Evolutionary conservation across 2,113 vertebrate species (phyloP).

Genomic region (Salvelinus alpinus): DNA sequence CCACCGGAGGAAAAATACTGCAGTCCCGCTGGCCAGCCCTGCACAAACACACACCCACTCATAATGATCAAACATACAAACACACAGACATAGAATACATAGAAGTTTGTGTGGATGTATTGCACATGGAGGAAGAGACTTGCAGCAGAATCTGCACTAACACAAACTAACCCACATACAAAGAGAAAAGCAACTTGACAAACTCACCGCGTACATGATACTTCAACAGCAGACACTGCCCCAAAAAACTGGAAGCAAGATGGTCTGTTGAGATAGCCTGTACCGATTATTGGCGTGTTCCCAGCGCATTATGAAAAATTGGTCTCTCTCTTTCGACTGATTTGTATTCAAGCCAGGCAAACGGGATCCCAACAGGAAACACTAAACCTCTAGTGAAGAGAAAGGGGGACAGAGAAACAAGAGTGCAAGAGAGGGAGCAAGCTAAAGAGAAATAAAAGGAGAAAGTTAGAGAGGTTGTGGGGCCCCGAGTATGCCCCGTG

Average conservation of each 20-base stretch:
- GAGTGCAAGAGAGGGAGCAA: neutral
- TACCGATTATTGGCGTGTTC: slow-evolving; percentile 39
- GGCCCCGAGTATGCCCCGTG: slow-evolving; percentile 34
- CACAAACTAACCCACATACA: neutral
- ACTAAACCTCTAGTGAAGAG: slow-evolving; percentile 23
- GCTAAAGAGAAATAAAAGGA: slow-evolving; percentile 24
- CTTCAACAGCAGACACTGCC: slow-evolving; percentile 9
- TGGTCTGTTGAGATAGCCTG: slow-evolving; percentile 28
- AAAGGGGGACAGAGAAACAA: slow-evolving; percentile 10
- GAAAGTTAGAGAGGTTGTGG: slow-evolving; percentile 15
- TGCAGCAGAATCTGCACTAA: neutral
- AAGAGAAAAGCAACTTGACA: slow-evolving; percentile 13
- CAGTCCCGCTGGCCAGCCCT: slow-evolving; percentile 7
- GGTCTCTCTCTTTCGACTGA: slow-evolving; percentile 38
- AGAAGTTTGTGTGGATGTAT: neutral
- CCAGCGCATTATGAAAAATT: slow-evolving; percentile 34
- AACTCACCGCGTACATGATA: slow-evolving; percentile 2
- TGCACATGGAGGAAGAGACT: slow-evolving; percentile 1
- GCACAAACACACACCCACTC: slow-evolving; percentile 12
- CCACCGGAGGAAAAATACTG: slow-evolving; percentile 45
- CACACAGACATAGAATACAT: slow-evolving; percentile 19
- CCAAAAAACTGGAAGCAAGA: slow-evolving; percentile 31
- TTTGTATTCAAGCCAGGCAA: slow-evolving; percentile 40
- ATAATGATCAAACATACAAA: slow-evolving; percentile 7
- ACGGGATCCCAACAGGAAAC: slow-evolving; percentile 45